Percentiles rank a stretch among this genome's conserved stretches.
phyloP scores from a whole-genome alignment of 2,797 vertebrate genomes.

The Apodemus agrarius region DNA sequence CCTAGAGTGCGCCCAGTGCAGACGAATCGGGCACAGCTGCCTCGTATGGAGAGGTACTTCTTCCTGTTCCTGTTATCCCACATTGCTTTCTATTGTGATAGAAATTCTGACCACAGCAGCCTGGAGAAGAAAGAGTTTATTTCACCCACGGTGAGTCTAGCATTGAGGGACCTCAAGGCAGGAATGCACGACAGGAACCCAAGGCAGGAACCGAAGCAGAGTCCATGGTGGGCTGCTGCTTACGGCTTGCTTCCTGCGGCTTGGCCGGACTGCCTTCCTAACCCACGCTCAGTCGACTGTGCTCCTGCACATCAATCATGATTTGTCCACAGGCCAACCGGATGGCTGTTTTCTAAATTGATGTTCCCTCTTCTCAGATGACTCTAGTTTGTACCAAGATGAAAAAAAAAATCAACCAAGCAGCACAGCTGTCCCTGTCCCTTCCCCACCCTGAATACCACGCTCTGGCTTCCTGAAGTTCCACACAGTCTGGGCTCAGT shows the following conservation, averaged over 20 bases:
- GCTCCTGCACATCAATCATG: background rate
- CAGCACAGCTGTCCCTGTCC: background rate
- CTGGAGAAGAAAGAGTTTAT: background rate
- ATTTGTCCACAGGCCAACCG: background rate
- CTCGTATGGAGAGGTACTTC: fast-evolving
- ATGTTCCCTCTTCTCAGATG: too few species aligned
- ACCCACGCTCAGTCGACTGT: background rate
- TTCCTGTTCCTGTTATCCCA: background rate
- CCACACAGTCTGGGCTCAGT: background rate
- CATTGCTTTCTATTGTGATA: background rate
- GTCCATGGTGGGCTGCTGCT: background rate
- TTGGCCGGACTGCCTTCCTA: background rate
- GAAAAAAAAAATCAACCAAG: background rate
- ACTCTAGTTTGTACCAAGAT: background rate
- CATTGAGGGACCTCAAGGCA: background rate
- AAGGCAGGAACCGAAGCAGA: background rate
- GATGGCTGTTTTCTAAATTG: background rate
- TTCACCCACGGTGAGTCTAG: background rate
- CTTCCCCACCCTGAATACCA: background rate
- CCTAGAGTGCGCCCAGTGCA: background rate
- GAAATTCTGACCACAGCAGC: background rate
- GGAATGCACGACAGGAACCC: background rate
- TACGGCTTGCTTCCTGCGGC: background rate
- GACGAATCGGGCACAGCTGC: too few species aligned
- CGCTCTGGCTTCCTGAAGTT: background rate